Evolutionary conservation across 2,888 invertebrate species (phyloP).

Genomic region (Invenusta paracnida): DNA sequence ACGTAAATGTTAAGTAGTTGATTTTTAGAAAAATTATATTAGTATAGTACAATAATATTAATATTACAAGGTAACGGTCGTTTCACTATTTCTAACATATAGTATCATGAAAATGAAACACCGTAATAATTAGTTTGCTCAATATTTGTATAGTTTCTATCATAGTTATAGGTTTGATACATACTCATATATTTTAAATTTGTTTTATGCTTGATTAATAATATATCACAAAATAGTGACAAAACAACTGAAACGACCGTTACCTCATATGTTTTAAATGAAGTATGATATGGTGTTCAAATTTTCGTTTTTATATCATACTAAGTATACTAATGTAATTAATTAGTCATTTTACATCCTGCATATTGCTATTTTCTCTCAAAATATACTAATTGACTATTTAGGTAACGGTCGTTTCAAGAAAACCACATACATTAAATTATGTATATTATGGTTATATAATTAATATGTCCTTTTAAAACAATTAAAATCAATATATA

Average conservation of each 20-base stretch:
- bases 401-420: background rate
- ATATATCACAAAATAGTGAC: slow-evolving; percentile 2
- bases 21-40: background rate
- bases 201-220: background rate
- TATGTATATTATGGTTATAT: background rate
- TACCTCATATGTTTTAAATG: too few relatives aligned
- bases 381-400: background rate
- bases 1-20: background rate
- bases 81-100: background rate
- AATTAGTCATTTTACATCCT: background rate
- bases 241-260: background rate
- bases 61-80: background rate
- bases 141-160: background rate
- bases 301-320: too few relatives aligned
- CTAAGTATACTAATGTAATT: too few relatives aligned
- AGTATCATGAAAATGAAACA: background rate
- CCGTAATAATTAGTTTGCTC: background rate
- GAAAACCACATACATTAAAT: too few relatives aligned
- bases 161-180: background rate
- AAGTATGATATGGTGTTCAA: too few relatives aligned
- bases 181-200: background rate
- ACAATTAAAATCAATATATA: slow-evolving; percentile 16
- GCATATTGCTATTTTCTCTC: background rate
- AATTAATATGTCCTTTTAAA: background rate
- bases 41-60: background rate